Conservation (phyloP, 2,888 invertebrate genomes). For the Drosophila multiciliata region DNA sequence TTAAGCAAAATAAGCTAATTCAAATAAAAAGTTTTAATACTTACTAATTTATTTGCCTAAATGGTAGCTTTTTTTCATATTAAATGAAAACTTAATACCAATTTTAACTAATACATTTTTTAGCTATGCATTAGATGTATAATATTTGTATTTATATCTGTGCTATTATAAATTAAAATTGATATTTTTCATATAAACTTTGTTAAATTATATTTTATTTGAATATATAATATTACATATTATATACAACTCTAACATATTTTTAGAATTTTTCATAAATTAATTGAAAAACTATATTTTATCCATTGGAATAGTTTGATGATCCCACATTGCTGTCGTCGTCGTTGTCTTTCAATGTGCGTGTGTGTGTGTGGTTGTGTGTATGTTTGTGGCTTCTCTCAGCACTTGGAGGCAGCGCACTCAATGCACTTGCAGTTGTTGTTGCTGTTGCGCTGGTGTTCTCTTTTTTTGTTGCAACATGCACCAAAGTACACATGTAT, state of each 20-base stretch:
- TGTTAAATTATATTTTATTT: background rate
- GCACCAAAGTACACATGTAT: constrained; percentile 49
- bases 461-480: constrained; percentile 62
- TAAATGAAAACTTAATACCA: too few species aligned
- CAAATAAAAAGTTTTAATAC: background rate
- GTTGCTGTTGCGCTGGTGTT: constrained; percentile 22
- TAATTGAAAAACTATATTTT: background rate
- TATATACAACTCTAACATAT: background rate
- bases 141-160: background rate
- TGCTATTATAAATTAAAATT: background rate
- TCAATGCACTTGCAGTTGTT: constrained; percentile 69
- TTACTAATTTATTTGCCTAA: background rate
- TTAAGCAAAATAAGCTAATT: background rate
- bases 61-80: background rate
- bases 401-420: constrained; percentile 60
- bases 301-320: background rate
- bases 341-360: constrained; percentile 20
- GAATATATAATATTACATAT: background rate
- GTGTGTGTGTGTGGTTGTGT: constrained; percentile 3
- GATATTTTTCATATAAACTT: background rate
- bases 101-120: too few species aligned
- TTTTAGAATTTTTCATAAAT: background rate
- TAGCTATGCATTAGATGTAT: background rate
- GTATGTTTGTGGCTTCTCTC: constrained; percentile 70
- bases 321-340: constrained; percentile 38